These are phyloP conservation scores for Scopus umbretta DNA, from an alignment of 2,113 vertebrate species.

Conservation along the genomic window DNA sequence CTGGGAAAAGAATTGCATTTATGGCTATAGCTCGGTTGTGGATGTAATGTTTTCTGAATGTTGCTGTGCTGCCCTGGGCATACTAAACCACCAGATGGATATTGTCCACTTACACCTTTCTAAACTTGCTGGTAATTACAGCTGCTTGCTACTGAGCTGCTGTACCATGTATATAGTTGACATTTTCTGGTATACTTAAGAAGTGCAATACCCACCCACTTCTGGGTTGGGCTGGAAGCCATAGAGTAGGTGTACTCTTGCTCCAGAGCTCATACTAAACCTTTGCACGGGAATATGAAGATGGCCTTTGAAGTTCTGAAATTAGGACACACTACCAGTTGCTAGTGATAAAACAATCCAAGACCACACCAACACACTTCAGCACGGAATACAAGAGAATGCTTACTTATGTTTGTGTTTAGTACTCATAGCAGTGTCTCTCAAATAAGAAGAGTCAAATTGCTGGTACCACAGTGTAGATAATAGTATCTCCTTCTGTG, in stretches of 20 bases:
- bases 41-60: background rate
- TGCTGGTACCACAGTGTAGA: background rate
- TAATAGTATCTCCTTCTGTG: background rate
- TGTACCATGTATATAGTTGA: background rate
- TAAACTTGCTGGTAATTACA: background rate
- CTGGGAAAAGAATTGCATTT: background rate
- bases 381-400: background rate
- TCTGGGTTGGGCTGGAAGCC: background rate
- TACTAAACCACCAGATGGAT: background rate
- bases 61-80: background rate
- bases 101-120: background rate
- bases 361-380: background rate
- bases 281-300: background rate
- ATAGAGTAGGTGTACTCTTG: background rate
- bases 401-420: background rate
- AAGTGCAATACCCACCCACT: background rate
- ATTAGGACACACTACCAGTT: background rate
- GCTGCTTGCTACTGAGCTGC: background rate
- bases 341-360: background rate
- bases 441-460: background rate
- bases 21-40: background rate
- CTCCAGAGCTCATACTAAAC: background rate
- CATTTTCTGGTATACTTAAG: background rate
- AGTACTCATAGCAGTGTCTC: background rate
- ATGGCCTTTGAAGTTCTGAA: background rate